These are phyloP conservation scores for Drosophila glabriapex DNA, from an alignment of 2,888 invertebrate genomes.

Conservation along the genomic window DNA sequence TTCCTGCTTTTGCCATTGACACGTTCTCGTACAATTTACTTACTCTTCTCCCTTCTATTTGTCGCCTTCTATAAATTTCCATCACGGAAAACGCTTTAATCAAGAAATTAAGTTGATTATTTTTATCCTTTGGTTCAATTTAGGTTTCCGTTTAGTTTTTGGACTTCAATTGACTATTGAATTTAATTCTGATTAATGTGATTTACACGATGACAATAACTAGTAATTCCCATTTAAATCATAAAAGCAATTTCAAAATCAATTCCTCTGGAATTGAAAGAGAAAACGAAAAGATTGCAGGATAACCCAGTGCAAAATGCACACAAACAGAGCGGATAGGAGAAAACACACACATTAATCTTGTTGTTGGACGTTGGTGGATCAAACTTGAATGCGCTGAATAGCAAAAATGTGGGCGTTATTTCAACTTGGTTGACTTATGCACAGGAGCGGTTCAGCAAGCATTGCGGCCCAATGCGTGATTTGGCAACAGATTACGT, in stretches of 20 bases:
- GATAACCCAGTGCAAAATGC: slow-evolving; percentile 36
- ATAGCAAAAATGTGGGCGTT: slow-evolving; percentile 8
- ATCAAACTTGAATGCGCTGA: slow-evolving; percentile 22
- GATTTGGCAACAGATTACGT: neutral
- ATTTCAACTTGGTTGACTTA: slow-evolving; percentile 1
- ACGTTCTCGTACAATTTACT: slow-evolving; percentile 3
- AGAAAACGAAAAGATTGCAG: slow-evolving; percentile 10
- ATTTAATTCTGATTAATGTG: neutral
- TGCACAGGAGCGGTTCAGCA: slow-evolving; percentile 19
- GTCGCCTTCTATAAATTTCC: neutral
- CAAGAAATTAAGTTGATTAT: neutral
- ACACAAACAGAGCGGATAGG: slow-evolving; percentile 15
- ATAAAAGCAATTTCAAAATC: slow-evolving; percentile 30
- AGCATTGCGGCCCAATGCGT: neutral
- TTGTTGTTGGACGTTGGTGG: neutral
- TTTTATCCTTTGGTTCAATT: neutral
- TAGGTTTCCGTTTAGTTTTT: neutral
- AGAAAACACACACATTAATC: slow-evolving; percentile 18
- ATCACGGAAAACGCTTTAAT: neutral
- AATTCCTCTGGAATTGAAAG: slow-evolving; percentile 15
- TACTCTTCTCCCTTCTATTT: neutral
- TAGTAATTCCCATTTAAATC: slow-evolving; percentile 25
- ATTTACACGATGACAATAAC: neutral
- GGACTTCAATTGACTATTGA: neutral
- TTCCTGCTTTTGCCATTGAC: slow-evolving; percentile 33